A percentile compares a stretch with the other conserved stretches of the same genome.
phyloP scores from a whole-genome alignment of 2,113 vertebrate species.

The Oplegnathus fasciatus region DNA sequence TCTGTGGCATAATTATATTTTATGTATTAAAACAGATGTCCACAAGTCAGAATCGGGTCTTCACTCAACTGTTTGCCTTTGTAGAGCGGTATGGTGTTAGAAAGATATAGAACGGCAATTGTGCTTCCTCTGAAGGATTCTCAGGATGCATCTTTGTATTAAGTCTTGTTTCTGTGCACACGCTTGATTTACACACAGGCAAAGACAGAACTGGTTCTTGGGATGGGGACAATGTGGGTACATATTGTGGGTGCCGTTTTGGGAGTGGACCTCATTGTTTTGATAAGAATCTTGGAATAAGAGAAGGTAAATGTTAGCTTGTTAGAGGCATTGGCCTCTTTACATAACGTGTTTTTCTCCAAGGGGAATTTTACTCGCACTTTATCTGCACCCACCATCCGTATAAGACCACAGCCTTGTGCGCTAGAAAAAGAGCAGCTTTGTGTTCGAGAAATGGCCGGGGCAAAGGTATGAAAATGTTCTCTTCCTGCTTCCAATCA shows the following conservation, averaged over 20 bases:
- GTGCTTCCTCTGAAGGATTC: not conserved
- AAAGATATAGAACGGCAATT: not conserved
- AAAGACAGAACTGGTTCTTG: not conserved
- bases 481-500: slow-evolving; percentile 56
- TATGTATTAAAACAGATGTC: too few species aligned
- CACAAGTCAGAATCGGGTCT: not conserved
- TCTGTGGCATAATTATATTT: too few species aligned
- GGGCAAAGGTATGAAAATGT: slow-evolving; percentile 68
- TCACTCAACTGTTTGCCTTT: not conserved
- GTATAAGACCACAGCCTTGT: slow-evolving; percentile 58
- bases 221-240: not conserved
- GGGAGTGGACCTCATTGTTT: slow-evolving; percentile 33
- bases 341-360: slow-evolving; percentile 27
- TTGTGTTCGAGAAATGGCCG: slow-evolving; percentile 60
- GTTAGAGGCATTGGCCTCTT: slow-evolving; percentile 33
- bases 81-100: not conserved
- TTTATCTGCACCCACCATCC: slow-evolving; percentile 49
- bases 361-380: slow-evolving; percentile 29
- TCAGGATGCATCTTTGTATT: not conserved
- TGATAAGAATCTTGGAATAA: slow-evolving; percentile 56
- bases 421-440: slow-evolving; percentile 69
- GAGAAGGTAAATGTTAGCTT: slow-evolving; percentile 40
- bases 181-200: not conserved
- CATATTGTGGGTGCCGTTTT: not conserved
- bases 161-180: not conserved